These are phyloP conservation scores for Otis tarda DNA, from an alignment of 2,113 vertebrate genomes.

Conservation along the genomic window DNA sequence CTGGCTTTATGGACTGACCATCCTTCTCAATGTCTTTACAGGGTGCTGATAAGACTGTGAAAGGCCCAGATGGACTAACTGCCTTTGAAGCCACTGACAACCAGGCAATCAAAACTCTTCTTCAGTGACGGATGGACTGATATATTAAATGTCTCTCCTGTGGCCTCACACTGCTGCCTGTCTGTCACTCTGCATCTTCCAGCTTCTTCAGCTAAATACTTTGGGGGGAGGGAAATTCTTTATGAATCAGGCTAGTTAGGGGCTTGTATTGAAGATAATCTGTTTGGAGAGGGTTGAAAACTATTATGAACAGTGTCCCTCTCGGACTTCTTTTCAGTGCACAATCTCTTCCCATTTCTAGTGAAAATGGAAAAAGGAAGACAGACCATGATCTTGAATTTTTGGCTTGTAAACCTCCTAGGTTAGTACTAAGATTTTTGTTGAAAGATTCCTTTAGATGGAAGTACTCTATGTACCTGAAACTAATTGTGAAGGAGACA, in stretches of 20 bases:
- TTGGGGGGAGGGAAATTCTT: constrained; percentile 71
- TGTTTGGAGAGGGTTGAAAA: constrained; percentile 49
- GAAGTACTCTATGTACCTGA: constrained; percentile 39
- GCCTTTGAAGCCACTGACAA: constrained; percentile 86
- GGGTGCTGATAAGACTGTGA: constrained; percentile 92
- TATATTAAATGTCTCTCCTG: constrained; percentile 78
- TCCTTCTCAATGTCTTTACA: constrained; percentile 68
- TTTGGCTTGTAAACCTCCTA: constrained; percentile 64
- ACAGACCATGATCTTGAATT: constrained; percentile 32
- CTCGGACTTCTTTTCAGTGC: constrained; percentile 59
- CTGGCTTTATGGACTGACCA: neutral
- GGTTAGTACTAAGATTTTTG: constrained; percentile 51
- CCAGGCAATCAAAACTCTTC: constrained; percentile 89
- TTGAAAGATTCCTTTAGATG: constrained; percentile 42
- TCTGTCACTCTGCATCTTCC: constrained; percentile 84
- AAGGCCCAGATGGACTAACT: constrained; percentile 85
- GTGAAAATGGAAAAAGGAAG: constrained; percentile 60
- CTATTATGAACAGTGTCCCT: constrained; percentile 35
- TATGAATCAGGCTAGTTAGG: constrained; percentile 69
- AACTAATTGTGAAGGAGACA: constrained; percentile 45
- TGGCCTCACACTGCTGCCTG: constrained; percentile 87
- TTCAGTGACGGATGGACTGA: constrained; percentile 87
- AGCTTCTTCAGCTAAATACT: constrained; percentile 82
- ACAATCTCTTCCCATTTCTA: constrained; percentile 67
- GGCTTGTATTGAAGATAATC: constrained; percentile 44